Evolutionary conservation across 30 jellyfish, hydroid and myxozoan genomes (phyloP).

Genomic region (Morbakka virulenta): DNA sequence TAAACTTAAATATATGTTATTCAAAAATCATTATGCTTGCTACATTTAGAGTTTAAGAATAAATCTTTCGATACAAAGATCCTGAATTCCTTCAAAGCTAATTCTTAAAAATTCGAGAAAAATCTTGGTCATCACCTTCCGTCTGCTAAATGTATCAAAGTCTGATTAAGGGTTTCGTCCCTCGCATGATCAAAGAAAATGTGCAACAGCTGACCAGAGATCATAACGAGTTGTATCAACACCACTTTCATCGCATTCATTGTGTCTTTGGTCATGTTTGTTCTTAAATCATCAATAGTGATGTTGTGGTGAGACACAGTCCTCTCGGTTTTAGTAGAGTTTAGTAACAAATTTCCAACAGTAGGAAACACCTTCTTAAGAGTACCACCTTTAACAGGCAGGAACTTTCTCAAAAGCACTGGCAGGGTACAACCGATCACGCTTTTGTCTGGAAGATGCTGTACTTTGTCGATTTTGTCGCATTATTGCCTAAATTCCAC

Average conservation of each 20-base stretch:
- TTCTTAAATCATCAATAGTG: conserved; percentile 11
- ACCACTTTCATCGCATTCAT: conserved; percentile 23
- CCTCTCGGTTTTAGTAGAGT: conserved; percentile 35
- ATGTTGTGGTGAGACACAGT: conserved; percentile 36
- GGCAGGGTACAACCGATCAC: conserved; percentile 13
- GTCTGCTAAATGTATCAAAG: conserved; percentile 26
- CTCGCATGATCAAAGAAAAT: conserved; percentile 31
- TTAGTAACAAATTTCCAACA: conserved; percentile 17
- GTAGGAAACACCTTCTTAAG: conserved; percentile 15
- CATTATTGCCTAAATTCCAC: conserved; percentile 18
- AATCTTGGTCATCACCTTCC: conserved; percentile 25
- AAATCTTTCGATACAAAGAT: conserved; percentile 1
- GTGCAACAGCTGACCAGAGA: conserved; percentile 52
- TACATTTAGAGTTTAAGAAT: conserved; percentile 33
- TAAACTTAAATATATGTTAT: conserved; percentile 11
- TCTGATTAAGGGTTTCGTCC: conserved; percentile 42
- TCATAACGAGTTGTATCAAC: conserved; percentile 41
- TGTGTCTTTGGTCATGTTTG: conserved; percentile 42
- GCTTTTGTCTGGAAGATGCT: conserved; percentile 14
- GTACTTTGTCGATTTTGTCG: conserved; percentile 19
- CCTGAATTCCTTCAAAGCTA: conserved; percentile 15
- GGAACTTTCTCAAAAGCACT: conserved; percentile 34
- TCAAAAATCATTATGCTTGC: conserved; percentile 27
- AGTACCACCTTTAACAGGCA: conserved; percentile 35
- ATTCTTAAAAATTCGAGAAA: conserved; percentile 17